Evolutionary conservation across 2,888 invertebrate species (phyloP).

Genomic region (Pristionchus mayeri): DNA sequence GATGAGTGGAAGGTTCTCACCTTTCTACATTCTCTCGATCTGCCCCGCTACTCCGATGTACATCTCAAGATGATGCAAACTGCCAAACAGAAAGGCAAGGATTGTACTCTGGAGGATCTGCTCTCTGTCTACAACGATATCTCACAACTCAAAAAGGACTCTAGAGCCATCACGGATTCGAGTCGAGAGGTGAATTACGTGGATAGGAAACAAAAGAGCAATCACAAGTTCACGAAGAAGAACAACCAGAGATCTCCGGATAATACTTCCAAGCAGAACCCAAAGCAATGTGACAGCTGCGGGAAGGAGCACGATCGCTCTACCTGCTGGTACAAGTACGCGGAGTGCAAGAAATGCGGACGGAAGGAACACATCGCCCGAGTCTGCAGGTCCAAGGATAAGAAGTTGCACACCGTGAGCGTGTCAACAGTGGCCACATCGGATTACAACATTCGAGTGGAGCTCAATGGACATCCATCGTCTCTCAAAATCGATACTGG

Average conservation of each 20-base stretch:
- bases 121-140: too few relatives aligned
- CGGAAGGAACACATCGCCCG: slow-evolving; percentile 2
- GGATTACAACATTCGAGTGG: background rate
- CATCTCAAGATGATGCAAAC: too few relatives aligned
- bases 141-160: background rate
- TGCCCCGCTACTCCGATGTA: too few relatives aligned
- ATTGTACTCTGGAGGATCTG: background rate
- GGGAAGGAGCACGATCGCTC: background rate
- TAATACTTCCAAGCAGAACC: too few relatives aligned
- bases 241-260: background rate
- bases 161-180: background rate
- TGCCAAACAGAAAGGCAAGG: too few relatives aligned
- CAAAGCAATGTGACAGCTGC: background rate
- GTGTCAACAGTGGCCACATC: background rate
- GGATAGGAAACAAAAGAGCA: background rate
- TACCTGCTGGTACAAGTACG: background rate
- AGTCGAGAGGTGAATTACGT: background rate
- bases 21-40: too few relatives aligned
- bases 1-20: too few relatives aligned
- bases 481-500: too few relatives aligned
- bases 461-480: background rate
- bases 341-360: background rate
- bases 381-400: background rate
- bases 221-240: too few relatives aligned
- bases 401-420: background rate